Evolutionary conservation across 2,113 vertebrate species (phyloP).

Genomic region (Glareola pratincola): DNA sequence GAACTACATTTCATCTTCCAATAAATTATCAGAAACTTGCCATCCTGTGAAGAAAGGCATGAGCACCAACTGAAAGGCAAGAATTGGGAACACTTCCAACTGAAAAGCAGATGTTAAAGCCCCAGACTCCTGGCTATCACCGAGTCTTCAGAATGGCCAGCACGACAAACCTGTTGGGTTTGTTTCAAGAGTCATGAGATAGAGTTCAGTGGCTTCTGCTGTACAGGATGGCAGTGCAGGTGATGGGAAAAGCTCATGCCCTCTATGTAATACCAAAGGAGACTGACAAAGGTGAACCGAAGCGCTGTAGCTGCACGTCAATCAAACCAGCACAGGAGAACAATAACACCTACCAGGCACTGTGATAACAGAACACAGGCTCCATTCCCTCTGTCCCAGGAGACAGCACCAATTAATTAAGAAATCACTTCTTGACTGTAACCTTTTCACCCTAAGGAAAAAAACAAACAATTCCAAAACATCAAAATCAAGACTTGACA

Average conservation of each 20-base stretch:
- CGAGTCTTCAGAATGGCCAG: background rate
- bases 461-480: background rate
- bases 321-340: background rate
- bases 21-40: background rate
- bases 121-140: background rate
- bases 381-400: background rate
- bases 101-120: background rate
- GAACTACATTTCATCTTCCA: background rate
- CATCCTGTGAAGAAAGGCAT: background rate
- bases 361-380: background rate
- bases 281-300: background rate
- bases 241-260: background rate
- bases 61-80: background rate
- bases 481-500: background rate
- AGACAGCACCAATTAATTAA: background rate
- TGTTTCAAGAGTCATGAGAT: background rate
- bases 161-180: too few species aligned
- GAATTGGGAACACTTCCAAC: background rate
- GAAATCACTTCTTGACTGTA: background rate
- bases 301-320: background rate
- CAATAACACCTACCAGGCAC: background rate
- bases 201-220: background rate
- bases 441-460: background rate
- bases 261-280: background rate
- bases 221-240: background rate